Conservation (phyloP, 2,888 invertebrate genomes). For the Lasioglossum malachurum region DNA sequence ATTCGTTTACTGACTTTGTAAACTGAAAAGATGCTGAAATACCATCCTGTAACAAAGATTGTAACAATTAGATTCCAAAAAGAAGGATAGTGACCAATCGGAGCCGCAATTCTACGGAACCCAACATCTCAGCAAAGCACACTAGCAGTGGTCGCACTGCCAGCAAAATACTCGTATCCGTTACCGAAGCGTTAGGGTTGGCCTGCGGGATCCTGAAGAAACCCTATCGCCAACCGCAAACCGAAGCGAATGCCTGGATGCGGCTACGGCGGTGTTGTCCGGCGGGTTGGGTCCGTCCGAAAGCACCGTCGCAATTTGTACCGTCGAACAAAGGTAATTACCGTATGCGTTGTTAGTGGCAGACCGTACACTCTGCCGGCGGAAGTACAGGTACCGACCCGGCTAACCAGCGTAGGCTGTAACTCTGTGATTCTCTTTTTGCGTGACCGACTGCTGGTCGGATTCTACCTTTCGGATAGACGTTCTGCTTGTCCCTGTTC, state of each 20-base stretch:
- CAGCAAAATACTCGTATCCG: conserved; percentile 7
- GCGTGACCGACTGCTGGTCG: neutral
- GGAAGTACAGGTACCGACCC: conserved; percentile 31
- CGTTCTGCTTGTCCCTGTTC: neutral
- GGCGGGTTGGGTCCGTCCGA: conserved; percentile 46
- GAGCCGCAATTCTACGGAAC: neutral
- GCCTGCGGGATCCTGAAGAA: conserved; percentile 44
- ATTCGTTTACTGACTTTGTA: neutral
- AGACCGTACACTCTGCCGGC: conserved; percentile 37
- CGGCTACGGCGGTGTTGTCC: conserved; percentile 27
- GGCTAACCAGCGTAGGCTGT: conserved; percentile 14
- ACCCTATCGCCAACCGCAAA: conserved; percentile 56
- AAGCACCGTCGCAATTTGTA: conserved; percentile 76
- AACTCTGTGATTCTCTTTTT: conserved; percentile 30
- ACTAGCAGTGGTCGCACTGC: neutral
- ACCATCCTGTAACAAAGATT: neutral
- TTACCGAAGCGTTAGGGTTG: conserved; percentile 1
- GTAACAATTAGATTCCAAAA: neutral
- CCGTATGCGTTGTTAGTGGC: conserved; percentile 71
- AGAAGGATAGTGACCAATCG: neutral
- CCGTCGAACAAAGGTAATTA: conserved; percentile 78
- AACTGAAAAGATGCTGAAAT: neutral
- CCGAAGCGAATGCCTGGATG: conserved; percentile 16
- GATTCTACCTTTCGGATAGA: neutral
- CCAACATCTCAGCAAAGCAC: neutral